Evolutionary conservation across 2,113 vertebrate species (phyloP).

Genomic region (Prunella fulvescens): DNA sequence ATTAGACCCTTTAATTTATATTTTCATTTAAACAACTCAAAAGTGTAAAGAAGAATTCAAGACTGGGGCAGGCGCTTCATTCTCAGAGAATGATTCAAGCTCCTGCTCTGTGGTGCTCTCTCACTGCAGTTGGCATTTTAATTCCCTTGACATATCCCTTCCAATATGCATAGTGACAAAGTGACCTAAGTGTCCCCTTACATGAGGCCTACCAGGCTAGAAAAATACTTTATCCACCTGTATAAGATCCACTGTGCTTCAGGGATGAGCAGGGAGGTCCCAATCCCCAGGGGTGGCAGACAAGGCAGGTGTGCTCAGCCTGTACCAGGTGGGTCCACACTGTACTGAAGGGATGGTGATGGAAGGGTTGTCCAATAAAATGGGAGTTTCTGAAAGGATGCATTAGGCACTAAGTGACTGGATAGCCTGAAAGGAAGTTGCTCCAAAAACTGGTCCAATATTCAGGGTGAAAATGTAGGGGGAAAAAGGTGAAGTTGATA

Average conservation of each 20-base stretch:
- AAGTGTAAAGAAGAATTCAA: neutral
- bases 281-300: neutral
- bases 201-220: neutral
- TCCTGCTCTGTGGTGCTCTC: neutral
- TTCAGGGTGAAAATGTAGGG: neutral
- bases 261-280: neutral
- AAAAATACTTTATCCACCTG: neutral
- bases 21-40: neutral
- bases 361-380: neutral
- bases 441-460: neutral
- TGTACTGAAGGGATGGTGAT: neutral
- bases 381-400: neutral
- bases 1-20: neutral
- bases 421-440: neutral
- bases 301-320: neutral
- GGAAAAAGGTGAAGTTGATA: neutral
- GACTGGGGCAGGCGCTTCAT: neutral
- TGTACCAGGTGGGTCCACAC: neutral
- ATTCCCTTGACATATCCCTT: neutral
- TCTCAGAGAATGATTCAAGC: neutral
- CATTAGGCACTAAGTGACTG: neutral
- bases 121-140: neutral
- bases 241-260: neutral
- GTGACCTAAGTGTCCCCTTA: neutral
- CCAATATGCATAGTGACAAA: rapidly evolving